Evolutionary conservation across 2,888 invertebrate species (phyloP).

Genomic region (Neoascia interrupta): DNA sequence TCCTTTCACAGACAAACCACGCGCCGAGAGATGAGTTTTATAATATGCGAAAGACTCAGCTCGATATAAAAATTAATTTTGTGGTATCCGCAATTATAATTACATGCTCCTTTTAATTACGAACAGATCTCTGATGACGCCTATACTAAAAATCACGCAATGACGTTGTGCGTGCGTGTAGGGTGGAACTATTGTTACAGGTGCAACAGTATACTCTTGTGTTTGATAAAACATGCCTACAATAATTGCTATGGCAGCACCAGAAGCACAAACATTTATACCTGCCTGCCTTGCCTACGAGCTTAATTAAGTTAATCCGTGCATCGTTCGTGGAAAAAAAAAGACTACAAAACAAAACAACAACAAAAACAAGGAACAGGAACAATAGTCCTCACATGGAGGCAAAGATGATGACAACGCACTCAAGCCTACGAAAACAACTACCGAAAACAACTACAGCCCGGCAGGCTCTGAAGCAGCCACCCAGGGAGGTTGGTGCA

Average conservation of each 20-base stretch:
- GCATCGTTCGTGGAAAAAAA: neutral
- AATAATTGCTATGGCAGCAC: too few relatives aligned
- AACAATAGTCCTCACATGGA: slow-evolving; percentile 27
- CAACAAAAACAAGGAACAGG: neutral
- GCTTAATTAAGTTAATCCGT: slow-evolving; percentile 39
- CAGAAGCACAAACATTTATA: too few relatives aligned
- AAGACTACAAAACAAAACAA: slow-evolving; percentile 10
- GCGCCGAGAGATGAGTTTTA: neutral
- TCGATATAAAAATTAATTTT: slow-evolving; percentile 36
- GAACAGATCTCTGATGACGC: slow-evolving; percentile 4
- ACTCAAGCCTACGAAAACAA: slow-evolving; percentile 43
- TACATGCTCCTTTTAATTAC: slow-evolving; percentile 37
- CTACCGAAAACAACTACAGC: neutral
- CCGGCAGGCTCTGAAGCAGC: slow-evolving; percentile 3
- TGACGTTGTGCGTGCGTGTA: too few relatives aligned
- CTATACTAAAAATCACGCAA: too few relatives aligned
- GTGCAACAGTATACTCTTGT: too few relatives aligned
- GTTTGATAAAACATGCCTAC: too few relatives aligned
- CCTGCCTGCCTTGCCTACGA: neutral
- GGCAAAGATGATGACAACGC: slow-evolving; percentile 47
- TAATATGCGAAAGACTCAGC: slow-evolving; percentile 10
- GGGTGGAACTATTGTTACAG: too few relatives aligned
- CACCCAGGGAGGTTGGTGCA: slow-evolving; percentile 15
- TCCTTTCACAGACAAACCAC: neutral
- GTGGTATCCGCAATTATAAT: slow-evolving; percentile 35